These are phyloP conservation scores for Cosmia pyralina DNA, from an alignment of 2,888 invertebrate genomes.

Conservation along the genomic window DNA sequence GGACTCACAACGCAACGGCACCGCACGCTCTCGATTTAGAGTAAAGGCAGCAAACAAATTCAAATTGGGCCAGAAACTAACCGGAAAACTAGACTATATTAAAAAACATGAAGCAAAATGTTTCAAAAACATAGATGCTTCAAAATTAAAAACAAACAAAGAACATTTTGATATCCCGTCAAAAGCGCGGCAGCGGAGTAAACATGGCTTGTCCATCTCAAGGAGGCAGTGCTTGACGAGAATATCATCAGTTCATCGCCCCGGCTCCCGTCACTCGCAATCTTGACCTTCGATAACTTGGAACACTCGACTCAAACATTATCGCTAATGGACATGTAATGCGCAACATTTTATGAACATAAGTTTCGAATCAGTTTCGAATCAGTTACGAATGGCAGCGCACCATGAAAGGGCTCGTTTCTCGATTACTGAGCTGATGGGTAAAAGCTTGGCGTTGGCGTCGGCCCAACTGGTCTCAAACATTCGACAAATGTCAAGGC, in stretches of 20 bases:
- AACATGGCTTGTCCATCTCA: slow-evolving; percentile 31
- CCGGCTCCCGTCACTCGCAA: slow-evolving; percentile 50
- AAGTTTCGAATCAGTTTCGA: slow-evolving; percentile 31
- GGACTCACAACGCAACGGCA: not conserved
- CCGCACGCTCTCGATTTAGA: slow-evolving; percentile 1
- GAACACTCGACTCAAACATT: slow-evolving; percentile 64
- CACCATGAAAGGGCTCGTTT: slow-evolving; percentile 31
- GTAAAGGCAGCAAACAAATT: not conserved
- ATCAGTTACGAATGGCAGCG: slow-evolving; percentile 27
- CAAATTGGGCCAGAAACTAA: not conserved
- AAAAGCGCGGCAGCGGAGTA: slow-evolving; percentile 9
- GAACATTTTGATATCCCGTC: slow-evolving; percentile 10
- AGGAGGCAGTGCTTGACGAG: slow-evolving; percentile 24
- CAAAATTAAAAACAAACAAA: slow-evolving; percentile 8
- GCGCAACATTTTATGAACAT: slow-evolving; percentile 20
- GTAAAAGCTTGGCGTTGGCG: slow-evolving; percentile 48
- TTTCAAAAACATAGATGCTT: not conserved
- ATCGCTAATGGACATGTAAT: slow-evolving; percentile 57
- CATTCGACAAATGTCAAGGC: slow-evolving; percentile 74
- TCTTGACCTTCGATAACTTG: slow-evolving; percentile 78
- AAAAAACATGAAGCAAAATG: not conserved
- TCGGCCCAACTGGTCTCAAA: slow-evolving; percentile 57
- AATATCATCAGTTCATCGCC: slow-evolving; percentile 66
- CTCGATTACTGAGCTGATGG: slow-evolving; percentile 17
- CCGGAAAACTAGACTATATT: not conserved